Percentiles rank a stretch among this genome's conserved stretches.
Conservation (phyloP, 2,888 invertebrate species). For the Coelinius sp. region DNA sequence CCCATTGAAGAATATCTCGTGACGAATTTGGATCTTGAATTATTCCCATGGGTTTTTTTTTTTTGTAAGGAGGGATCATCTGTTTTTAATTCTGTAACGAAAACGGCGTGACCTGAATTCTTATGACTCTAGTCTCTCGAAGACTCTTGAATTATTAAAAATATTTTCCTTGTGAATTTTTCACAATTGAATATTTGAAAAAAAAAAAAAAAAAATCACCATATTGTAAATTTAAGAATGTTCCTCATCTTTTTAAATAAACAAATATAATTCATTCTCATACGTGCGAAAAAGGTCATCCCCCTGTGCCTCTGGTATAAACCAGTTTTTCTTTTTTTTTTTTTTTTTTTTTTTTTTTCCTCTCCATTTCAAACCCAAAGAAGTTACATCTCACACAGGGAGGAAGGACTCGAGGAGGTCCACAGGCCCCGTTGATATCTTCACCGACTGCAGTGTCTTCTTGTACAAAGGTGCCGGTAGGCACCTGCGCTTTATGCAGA, state of each 20-base stretch:
- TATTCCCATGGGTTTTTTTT: background rate
- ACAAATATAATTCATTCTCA: background rate
- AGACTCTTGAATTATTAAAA: background rate
- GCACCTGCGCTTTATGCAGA: slow-evolving; percentile 69
- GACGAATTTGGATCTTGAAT: slow-evolving; percentile 60
- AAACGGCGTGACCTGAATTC: background rate
- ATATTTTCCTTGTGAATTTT: no score
- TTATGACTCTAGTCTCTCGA: background rate
- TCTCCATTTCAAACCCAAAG: no score
- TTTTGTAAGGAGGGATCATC: slow-evolving; percentile 58
- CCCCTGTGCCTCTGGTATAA: background rate
- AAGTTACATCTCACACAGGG: background rate
- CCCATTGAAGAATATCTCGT: slow-evolving; percentile 53
- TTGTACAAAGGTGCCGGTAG: slow-evolving; percentile 62
- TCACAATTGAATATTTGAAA: no score
- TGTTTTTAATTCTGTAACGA: slow-evolving; percentile 29
- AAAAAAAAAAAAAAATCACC: no score
- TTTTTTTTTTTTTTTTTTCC: no score
- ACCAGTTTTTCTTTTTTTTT: no score
- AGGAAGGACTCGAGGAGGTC: slow-evolving; percentile 33
- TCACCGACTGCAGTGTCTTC: slow-evolving; percentile 40
- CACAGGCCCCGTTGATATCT: slow-evolving; percentile 48
- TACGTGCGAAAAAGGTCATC: slow-evolving; percentile 34
- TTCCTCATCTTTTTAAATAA: background rate
- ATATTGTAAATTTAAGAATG: no score